Evolutionary conservation across 1,140 invertebrate species (phyloP).

Genomic region (Scaptomyza graminum): DNA sequence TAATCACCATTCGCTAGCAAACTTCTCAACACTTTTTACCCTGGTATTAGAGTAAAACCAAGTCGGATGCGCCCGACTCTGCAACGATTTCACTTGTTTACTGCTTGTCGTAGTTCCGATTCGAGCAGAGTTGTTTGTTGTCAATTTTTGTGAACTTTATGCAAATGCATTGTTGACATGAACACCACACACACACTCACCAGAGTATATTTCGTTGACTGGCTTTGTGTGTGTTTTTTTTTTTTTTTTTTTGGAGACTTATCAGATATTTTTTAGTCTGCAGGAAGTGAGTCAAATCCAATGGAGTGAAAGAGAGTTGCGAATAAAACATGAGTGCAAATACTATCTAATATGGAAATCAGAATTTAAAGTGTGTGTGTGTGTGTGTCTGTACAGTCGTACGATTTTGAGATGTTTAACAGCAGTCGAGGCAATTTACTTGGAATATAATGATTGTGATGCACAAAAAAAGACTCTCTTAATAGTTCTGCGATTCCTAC

Average conservation of each 20-base stretch:
- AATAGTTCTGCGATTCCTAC: too few relatives aligned
- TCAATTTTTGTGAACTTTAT: slow-evolving; percentile 63
- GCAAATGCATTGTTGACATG: slow-evolving; percentile 73
- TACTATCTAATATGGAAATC: slow-evolving; percentile 27
- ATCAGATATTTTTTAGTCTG: slow-evolving; percentile 40
- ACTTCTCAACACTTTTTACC: too few relatives aligned
- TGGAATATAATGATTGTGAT: too few relatives aligned
- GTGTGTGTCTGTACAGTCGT: too few relatives aligned
- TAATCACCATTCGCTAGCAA: too few relatives aligned
- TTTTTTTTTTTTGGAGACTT: slow-evolving; percentile 15
- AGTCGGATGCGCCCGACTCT: too few relatives aligned
- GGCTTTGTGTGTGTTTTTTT: slow-evolving; percentile 22
- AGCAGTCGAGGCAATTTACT: too few relatives aligned
- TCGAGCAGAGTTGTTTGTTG: slow-evolving; percentile 12
- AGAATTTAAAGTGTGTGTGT: neutral
- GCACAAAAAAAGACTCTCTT: too few relatives aligned
- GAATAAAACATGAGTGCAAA: slow-evolving; percentile 18
- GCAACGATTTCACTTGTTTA: neutral
- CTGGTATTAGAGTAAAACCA: too few relatives aligned
- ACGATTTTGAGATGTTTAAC: too few relatives aligned
- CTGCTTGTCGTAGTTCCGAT: slow-evolving; percentile 50
- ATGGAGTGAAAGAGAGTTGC: slow-evolving; percentile 37
- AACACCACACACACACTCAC: slow-evolving; percentile 30
- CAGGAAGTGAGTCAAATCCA: slow-evolving; percentile 22
- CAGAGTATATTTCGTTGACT: slow-evolving; percentile 43